Base-by-base conservation (phyloP, 2,113 vertebrate species). In the Ramphastos sulfuratus region DNA sequence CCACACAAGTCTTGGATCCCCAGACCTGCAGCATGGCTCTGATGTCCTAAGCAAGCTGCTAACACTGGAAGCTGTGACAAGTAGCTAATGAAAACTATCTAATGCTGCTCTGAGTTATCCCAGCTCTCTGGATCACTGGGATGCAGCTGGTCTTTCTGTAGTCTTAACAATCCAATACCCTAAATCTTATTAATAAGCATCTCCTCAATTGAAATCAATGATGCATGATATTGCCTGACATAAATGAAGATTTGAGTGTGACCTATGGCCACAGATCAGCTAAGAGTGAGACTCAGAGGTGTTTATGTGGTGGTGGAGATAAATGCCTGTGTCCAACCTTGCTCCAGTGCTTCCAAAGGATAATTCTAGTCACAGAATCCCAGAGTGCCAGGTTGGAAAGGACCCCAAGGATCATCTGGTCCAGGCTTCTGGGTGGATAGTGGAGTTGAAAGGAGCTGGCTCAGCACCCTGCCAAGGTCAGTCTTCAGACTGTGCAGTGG, bases 191-290 rank as follows among this genome's bases (percentile, higher is more conserved):
- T 77, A 70, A 86, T 54, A 59, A 89, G 76, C 6, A 20, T 48
- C 70, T 86, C n/a, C 77, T 58, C 69, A 55, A 54, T 58, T 71
- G 87, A 76, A 90, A 55, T 91, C 74, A 73, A 54, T 33, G 84
- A 30, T 86, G 56, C 19, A 19, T 74, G 72, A 73, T 25, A 46
- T 82, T 87, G 23, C 70, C 74, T 39, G 56, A 46, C 85, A 33
- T 33, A 74, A 64, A 59, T n/a, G 71, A 74, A 71, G 82, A 87
- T 89, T 82, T 89, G 87, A 88, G 84, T 44, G 55, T 64, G 84
- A 85, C 76, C 87, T 64, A 13, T 48, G 67, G 92, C 67, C 37
- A 48, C 72, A 65, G 66, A 71, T 30, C 59, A 87, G 56, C 50
- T 73, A 19, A 31, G 15, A 60, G 21, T 6, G 67, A 90, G 7